Percentiles rank a stretch among this genome's conserved stretches.
Conservation (phyloP, 2,797 vertebrate genomes). For the Acanthurus lineatus region DNA sequence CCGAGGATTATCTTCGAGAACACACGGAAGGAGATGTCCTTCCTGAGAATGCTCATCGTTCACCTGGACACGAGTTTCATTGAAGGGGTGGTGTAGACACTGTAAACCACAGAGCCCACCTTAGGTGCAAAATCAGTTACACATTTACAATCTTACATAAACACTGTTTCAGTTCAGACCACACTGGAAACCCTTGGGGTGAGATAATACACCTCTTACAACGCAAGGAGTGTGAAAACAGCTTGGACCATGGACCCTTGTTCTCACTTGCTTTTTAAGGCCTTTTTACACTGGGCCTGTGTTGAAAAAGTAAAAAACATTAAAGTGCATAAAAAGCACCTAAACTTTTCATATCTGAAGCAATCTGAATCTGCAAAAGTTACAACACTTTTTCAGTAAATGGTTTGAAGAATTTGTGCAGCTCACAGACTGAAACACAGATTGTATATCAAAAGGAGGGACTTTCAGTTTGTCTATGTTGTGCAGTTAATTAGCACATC, state of each 20-base stretch:
- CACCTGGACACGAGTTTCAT: conserved; percentile 93
- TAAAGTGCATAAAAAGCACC: neutral
- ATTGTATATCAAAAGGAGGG: neutral
- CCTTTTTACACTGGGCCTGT: neutral
- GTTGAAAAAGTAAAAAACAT: neutral
- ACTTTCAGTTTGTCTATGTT: neutral
- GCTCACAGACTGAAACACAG: neutral
- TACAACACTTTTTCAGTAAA: no score
- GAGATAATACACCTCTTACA: conserved; percentile 37
- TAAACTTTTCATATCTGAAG: neutral
- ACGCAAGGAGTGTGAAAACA: conserved; percentile 35
- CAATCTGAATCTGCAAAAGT: neutral
- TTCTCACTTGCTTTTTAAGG: conserved; percentile 34
- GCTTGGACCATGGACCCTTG: conserved; percentile 37
- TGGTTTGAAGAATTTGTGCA: no score
- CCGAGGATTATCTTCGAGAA: conserved; percentile 94
- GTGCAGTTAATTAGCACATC: neutral
- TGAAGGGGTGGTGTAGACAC: conserved; percentile 87
- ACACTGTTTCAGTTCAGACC: conserved; percentile 68
- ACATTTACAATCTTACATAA: conserved; percentile 52
- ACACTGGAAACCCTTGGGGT: conserved; percentile 75
- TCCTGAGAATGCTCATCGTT: conserved; percentile 93
- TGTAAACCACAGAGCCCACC: conserved; percentile 10
- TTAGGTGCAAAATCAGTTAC: conserved; percentile 20
- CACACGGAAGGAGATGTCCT: conserved; percentile 95